Evolutionary conservation across 2,113 vertebrate species (phyloP), one percentile per base, ranked within the genome.

Genomic region (Sprattus sprattus): DNA sequence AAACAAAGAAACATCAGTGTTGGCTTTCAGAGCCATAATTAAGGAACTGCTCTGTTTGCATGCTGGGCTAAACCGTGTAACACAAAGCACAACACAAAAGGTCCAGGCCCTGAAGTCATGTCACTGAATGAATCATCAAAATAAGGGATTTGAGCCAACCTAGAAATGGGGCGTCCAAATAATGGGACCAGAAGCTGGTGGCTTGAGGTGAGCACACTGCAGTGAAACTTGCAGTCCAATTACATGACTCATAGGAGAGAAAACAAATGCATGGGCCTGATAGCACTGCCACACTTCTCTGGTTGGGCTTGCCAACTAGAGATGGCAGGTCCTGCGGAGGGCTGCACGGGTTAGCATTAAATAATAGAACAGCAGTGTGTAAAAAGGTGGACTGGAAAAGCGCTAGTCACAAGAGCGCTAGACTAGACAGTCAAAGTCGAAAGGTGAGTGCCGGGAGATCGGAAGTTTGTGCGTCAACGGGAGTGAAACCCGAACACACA

Each of bases 381-480:
- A 32, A 16, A 75, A 4, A 75, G 64, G 28, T 9, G 13, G 67
- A 11, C 28, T 13, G 8, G 67, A 75, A 39, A 39, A 15, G 67
- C 28, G 15, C 28, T 75, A 4, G 67, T 10, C 28, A 39, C 28
- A 6, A 11, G 4, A 13, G 11, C 39, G 67, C 67, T 75, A 75
- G 67, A 75, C 67, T 71, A 7, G 25, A 32, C 67, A 57, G 67
- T 75, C 67, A 75, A 75, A 39, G 67, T 75, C 67, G 15, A 75
- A 32, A 75, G 67, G 67, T 75, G 67, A 75, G 67, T 16, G 28
- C 13, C 10, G 67, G 39, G 28, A 32, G 67, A 75, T n/a, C 20
- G 64, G 64, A 71, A 71, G 64, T 32, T 13, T 71, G 64, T 3
- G 11, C 67, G 28, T 39, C 67, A 39, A 75, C 67, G 20, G 67